Percentiles rank a stretch among this genome's conserved stretches.
Conservation (phyloP, 1,140 invertebrate genomes). For the Asobara japonica region DNA sequence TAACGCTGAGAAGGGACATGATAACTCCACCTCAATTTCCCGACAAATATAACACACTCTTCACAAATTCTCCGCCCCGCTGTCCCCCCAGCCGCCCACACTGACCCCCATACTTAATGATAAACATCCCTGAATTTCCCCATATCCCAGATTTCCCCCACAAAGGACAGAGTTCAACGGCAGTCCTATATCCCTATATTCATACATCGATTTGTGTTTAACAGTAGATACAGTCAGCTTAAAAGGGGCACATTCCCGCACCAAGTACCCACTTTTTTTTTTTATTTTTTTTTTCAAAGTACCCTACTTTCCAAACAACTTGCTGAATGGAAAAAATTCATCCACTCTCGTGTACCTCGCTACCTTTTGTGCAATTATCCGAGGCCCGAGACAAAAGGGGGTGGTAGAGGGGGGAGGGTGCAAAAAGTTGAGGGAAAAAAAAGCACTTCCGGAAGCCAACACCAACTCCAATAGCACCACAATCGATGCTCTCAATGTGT, state of each 20-base stretch:
- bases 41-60: no score
- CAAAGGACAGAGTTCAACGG: background rate
- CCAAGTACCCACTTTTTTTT: background rate
- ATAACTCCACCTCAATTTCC: no score
- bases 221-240: background rate
- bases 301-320: background rate
- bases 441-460: background rate
- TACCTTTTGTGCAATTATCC: background rate
- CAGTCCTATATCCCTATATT: constrained; percentile 1
- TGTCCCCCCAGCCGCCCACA: no score
- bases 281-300: background rate
- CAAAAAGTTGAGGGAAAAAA: background rate
- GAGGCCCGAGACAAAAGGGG: background rate
- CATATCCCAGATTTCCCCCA: background rate
- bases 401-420: no score
- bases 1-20: no score
- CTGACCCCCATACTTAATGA: no score
- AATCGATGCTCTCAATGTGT: background rate
- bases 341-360: background rate
- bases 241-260: background rate
- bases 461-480: background rate
- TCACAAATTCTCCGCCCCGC: no score
- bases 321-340: background rate
- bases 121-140: no score
- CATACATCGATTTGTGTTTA: background rate